Percentiles rank a stretch among this genome's conserved stretches.
phyloP scores from a whole-genome alignment of 1,140 invertebrate genomes.

The Ips typographus region DNA sequence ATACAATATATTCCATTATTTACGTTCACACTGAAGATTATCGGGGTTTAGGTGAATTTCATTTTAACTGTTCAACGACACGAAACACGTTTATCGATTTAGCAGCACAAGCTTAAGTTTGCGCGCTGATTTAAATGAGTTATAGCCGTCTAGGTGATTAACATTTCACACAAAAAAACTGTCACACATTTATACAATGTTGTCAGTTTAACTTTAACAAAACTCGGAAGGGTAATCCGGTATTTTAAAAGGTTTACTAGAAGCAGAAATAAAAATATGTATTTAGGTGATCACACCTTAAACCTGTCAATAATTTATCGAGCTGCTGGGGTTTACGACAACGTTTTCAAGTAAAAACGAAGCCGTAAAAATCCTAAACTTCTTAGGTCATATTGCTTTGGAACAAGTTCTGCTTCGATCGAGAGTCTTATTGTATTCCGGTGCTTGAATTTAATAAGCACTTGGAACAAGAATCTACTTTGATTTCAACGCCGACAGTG shows the following conservation, averaged over 20 bases:
- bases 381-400: not conserved
- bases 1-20: constrained; percentile 7
- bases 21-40: constrained; percentile 13
- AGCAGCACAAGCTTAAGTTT: not conserved
- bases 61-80: constrained; percentile 13
- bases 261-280: constrained; percentile 13
- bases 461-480: no score
- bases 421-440: not conserved
- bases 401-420: not conserved
- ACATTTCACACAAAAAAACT: no score
- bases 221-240: not conserved
- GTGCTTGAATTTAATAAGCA: no score
- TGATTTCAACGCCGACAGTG: no score
- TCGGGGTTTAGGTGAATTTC: constrained; percentile 18
- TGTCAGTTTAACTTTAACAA: no score
- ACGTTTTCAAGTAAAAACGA: constrained; percentile 7
- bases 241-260: constrained; percentile 20
- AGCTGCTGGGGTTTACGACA: constrained; percentile 10
- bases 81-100: constrained; percentile 16
- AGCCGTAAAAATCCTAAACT: constrained; percentile 1
- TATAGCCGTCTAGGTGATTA: no score
- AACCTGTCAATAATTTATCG: constrained; percentile 17
- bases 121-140: no score
- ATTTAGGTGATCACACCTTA: constrained; percentile 3
- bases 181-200: not conserved